Percentiles rank a stretch among this genome's conserved stretches.
These are phyloP conservation scores for Suncus etruscus DNA, from an alignment of 2,113 vertebrate genomes.

Conservation along the genomic window DNA sequence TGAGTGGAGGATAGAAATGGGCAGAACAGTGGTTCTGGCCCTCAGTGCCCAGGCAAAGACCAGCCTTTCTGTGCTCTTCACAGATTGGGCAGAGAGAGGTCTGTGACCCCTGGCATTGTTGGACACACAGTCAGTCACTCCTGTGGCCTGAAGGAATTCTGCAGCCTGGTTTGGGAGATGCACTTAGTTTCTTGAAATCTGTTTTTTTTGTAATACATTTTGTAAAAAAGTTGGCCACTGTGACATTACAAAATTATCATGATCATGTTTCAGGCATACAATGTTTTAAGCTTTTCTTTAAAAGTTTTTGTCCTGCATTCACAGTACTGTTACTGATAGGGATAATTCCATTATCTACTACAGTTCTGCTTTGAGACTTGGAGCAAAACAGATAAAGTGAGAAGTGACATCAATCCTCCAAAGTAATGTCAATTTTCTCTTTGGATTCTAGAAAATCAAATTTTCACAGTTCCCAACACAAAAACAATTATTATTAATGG, in stretches of 20 bases:
- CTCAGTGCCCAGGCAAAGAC: background rate
- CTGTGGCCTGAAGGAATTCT: background rate
- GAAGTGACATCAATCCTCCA: background rate
- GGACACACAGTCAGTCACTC: background rate
- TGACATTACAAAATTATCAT: no score
- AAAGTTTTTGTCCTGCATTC: no score
- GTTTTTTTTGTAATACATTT: no score
- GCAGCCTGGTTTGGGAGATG: constrained; percentile 4
- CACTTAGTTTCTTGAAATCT: background rate
- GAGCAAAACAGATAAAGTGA: background rate
- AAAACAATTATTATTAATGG: background rate
- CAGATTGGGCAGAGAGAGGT: background rate
- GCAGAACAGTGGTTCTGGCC: background rate
- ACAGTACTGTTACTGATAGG: no score
- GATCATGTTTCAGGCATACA: no score
- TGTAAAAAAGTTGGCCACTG: no score
- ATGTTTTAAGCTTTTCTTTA: no score
- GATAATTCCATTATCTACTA: background rate
- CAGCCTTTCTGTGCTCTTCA: background rate
- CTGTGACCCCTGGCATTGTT: background rate
- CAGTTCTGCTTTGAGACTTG: background rate
- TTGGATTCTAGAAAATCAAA: no score
- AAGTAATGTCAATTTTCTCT: background rate
- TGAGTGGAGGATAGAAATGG: background rate
- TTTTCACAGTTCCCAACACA: background rate